Evolutionary conservation across 2,797 vertebrate genomes (phyloP), one percentile per base, ranked within the genome.

Genomic region (Sitta carolinensis): DNA sequence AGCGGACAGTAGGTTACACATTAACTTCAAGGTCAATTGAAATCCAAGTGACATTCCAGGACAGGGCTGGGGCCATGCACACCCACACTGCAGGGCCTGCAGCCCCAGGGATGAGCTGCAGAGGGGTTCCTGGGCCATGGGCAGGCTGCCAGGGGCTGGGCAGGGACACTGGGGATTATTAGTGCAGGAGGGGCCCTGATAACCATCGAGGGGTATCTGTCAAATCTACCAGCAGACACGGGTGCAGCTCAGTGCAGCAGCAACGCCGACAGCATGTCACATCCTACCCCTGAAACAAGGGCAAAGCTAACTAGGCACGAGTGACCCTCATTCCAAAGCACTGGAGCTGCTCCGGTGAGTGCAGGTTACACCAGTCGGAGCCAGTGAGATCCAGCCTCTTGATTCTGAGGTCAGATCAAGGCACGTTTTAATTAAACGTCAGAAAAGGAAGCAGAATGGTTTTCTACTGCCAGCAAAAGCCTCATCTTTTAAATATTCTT

Each of bases 401-500:
- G 27, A 66, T 84, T 72, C 70, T 40, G 66, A 93, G 85, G 84
- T 90, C 89, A 80, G 54, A 78, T 17, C 21, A 76, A 57, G 59
- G 82, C 38, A 51, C 54, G 38, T 68, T 87, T 85, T 92, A 92
- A 91, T 92, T 57, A 88, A 84, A 93, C 29, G 61, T 76, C 67
- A 84, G 50, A 59, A 91, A 48, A 93, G 42, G 83, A 95, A 91
- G 72, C 79, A 93, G 87, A 95, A 73, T 25, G 23, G 67, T 69
- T 87, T 0, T 42, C 34, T 47, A 88, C 64, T 74, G 45, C 85
- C 63, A 91, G 68, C 50, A 90, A 93, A 81, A 86, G 79, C 57
- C 67, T 93, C 67, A 48, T 61, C 63, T 91, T 90, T 86, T 89
- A 93, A 93, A 94, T 90, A 90, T 92, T 91, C 67, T 88, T 84